These are phyloP conservation scores for Drosophila kohkoa DNA, from an alignment of 1,140 invertebrate genomes.

Conservation along the genomic window DNA sequence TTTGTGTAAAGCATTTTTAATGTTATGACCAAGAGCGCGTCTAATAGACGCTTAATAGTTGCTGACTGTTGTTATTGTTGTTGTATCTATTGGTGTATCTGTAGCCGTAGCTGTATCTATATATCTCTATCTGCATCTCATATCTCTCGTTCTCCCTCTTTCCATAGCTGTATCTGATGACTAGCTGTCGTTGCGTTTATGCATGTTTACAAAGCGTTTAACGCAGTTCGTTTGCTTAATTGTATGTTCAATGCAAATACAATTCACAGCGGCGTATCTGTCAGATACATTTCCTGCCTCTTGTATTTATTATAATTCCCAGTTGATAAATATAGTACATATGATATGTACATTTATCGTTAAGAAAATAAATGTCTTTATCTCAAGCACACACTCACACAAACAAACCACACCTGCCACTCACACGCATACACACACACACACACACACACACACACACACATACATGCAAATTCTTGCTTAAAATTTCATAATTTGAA, in stretches of 20 bases:
- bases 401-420: slow-evolving; percentile 3
- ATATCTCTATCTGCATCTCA: background rate
- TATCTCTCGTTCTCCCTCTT: too few species aligned
- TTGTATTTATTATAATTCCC: slow-evolving; percentile 10
- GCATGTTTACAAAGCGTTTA: slow-evolving; percentile 61
- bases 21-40: slow-evolving; percentile 65
- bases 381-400: slow-evolving; percentile 16
- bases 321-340: slow-evolving; percentile 4
- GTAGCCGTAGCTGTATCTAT: slow-evolving; percentile 52
- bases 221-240: slow-evolving; percentile 38
- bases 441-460: slow-evolving; percentile 13
- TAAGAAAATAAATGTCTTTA: slow-evolving; percentile 41
- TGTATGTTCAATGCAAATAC: slow-evolving; percentile 17
- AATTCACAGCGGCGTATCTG: slow-evolving; percentile 15
- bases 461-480: background rate
- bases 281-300: slow-evolving; percentile 32
- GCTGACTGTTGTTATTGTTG: background rate
- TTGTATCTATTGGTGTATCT: slow-evolving; percentile 32
- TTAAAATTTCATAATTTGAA: slow-evolving; percentile 48
- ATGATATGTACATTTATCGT: slow-evolving; percentile 14
- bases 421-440: too few species aligned
- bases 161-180: slow-evolving; percentile 28
- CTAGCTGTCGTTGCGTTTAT: slow-evolving; percentile 59
- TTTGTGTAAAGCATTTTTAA: slow-evolving; percentile 78
- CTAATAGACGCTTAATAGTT: slow-evolving; percentile 76